Evolutionary conservation across 2,888 invertebrate species (phyloP).

Genomic region (Lithophane socia): DNA sequence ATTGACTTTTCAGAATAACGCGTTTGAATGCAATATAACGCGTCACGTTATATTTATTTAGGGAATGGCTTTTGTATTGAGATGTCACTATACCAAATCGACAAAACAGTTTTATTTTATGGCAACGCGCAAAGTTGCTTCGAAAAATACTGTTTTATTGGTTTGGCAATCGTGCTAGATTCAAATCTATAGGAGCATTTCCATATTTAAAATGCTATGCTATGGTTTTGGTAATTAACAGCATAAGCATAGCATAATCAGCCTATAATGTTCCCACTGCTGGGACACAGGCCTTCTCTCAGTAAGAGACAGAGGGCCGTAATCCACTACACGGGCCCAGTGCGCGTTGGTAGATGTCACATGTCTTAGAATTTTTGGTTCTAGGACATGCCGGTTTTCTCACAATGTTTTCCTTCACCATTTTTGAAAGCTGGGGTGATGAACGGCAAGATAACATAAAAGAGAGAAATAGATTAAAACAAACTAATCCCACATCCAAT

Average conservation of each 20-base stretch:
- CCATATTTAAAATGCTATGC: not conserved
- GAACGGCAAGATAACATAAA: not conserved
- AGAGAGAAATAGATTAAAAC: slow-evolving; percentile 18
- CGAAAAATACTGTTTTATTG: not conserved
- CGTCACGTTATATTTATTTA: slow-evolving; percentile 51
- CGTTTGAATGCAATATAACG: slow-evolving; percentile 55
- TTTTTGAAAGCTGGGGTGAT: too few species aligned
- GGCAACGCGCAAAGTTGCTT: not conserved
- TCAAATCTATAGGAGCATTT: not conserved
- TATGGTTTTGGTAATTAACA: not conserved
- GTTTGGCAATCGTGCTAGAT: not conserved
- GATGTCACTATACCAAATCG: slow-evolving; percentile 19
- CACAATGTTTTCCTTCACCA: too few species aligned
- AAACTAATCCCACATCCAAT: slow-evolving; percentile 18
- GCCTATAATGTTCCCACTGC: too few species aligned
- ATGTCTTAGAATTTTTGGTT: too few species aligned
- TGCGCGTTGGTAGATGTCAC: too few species aligned
- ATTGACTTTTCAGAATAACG: slow-evolving; percentile 64
- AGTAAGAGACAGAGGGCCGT: too few species aligned
- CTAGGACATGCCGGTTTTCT: too few species aligned
- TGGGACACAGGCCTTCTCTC: too few species aligned
- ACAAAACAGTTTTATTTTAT: slow-evolving; percentile 16
- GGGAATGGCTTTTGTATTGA: slow-evolving; percentile 39
- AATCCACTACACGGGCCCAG: too few species aligned
- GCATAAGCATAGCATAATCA: too few species aligned